Evolutionary conservation across 2,888 invertebrate genomes (phyloP).

Genomic region (Andrena praecox): DNA sequence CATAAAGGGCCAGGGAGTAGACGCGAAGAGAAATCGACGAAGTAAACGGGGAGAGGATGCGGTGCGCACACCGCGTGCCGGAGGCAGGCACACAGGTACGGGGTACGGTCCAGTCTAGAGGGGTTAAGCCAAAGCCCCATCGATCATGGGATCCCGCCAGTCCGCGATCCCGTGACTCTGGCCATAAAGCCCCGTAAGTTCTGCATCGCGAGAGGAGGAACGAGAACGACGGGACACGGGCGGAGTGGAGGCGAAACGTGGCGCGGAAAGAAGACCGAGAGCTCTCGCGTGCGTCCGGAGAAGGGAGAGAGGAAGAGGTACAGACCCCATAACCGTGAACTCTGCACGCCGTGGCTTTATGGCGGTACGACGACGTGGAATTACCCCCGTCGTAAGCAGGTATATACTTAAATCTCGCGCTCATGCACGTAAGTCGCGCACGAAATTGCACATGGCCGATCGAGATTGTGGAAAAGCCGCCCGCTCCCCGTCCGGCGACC

Average conservation of each 20-base stretch:
- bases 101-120: conserved; percentile 64
- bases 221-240: conserved; percentile 17
- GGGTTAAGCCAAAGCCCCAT: conserved; percentile 79
- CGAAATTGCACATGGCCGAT: conserved; percentile 69
- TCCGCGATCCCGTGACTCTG: conserved; percentile 72
- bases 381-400: conserved; percentile 76
- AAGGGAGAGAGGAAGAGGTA: conserved; percentile 20
- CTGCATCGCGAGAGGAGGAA: conserved; percentile 49
- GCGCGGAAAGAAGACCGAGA: conserved; percentile 11
- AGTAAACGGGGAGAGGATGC: conserved; percentile 7
- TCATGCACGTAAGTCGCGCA: conserved; percentile 72
- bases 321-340: conserved; percentile 73
- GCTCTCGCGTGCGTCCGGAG: conserved; percentile 10
- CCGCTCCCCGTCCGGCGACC: background rate
- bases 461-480: conserved; percentile 65
- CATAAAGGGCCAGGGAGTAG: background rate
- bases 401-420: conserved; percentile 73
- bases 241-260: conserved; percentile 27
- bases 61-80: conserved; percentile 62
- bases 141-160: conserved; percentile 77
- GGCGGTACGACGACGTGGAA: conserved; percentile 75
- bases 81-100: conserved; percentile 44
- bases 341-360: conserved; percentile 71
- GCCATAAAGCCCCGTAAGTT: conserved; percentile 74
- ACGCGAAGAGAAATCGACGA: conserved; percentile 2